Evolutionary conservation across 2,888 invertebrate species (phyloP).

Genomic region (Melinaea marsaeus): DNA sequence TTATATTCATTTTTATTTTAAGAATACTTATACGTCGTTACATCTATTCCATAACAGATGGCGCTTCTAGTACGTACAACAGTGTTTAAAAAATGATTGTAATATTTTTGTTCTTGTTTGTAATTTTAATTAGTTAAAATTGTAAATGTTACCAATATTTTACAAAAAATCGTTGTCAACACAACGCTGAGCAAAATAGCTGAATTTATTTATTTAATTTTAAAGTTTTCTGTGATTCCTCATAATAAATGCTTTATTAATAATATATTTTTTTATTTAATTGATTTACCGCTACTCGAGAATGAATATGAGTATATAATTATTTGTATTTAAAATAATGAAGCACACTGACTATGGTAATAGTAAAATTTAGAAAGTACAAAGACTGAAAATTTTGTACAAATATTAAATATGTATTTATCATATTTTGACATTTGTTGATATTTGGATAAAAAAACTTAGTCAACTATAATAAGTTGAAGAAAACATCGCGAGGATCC

Average conservation of each 20-base stretch:
- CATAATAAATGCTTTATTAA: constrained; percentile 56
- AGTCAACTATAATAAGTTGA: no score
- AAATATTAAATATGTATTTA: no score
- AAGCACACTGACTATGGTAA: no score
- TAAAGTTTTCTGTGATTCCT: constrained; percentile 52
- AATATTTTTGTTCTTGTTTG: not conserved
- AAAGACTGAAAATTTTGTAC: no score
- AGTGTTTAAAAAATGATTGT: not conserved
- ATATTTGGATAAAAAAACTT: no score
- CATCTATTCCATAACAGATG: constrained; percentile 21
- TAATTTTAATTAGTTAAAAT: not conserved
- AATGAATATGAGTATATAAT: no score
- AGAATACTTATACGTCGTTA: not conserved
- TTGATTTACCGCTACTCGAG: no score
- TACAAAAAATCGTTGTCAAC: constrained; percentile 7
- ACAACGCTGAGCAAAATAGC: not conserved
- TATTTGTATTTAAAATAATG: no score
- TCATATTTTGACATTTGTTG: no score
- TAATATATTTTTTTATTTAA: constrained; percentile 16
- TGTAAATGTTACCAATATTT: not conserved
- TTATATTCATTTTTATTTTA: not conserved
- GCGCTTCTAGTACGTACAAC: constrained; percentile 1
- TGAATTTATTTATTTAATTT: constrained; percentile 13
- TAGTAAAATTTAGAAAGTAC: no score
- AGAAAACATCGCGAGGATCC: no score